Evolutionary conservation across 2,113 vertebrate genomes (phyloP), one percentile per base, ranked within the genome.

Genomic region (Pardalotus punctatus): DNA sequence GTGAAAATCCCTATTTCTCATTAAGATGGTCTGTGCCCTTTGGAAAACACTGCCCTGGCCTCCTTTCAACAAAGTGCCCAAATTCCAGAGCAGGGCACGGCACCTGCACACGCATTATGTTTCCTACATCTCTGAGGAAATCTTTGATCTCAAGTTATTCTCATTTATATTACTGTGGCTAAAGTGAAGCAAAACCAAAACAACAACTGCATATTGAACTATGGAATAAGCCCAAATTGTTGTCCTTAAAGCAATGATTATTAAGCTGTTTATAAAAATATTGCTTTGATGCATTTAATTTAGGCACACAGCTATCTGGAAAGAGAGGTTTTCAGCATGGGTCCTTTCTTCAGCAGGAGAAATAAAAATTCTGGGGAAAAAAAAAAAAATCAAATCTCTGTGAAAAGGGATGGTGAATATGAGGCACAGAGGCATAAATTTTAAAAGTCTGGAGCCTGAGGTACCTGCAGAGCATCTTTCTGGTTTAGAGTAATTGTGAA

Each of bases 401-500:
- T 70, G 74, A 58, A 93, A 90, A 62, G 12, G 10, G 5, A 11
- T 42, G 33, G 35, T 36, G 33, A 97, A 86, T 88, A 42, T 70
- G 91, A 93, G 33, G 38, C 51, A 72, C 23, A 25, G 29, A 86
- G 57, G 38, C 40, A 72, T 42, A 73, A 40, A 87, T 24, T 88
- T 73, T 84, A 38, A 64, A 95, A 84, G 29, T 31, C 35, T 62
- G 76, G 38, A 56, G 56, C 74, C 88, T 83, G 61, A 73, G 62
- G 54, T 94, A 95, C 29, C 54, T 92, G 79, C 47, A 88, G 69
- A 92, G 28, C 72, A 81, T 95, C 96, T 78, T 81, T 97, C 92
- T 79, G 35, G 8, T 81, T 93, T 71, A 81, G 57, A 70, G 67
- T 96, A 92, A 97, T 93, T 93, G 87, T 82, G 86, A 91, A 94